Evolutionary conservation across 2,888 invertebrate species (phyloP), one percentile per base, ranked within the genome.

Genomic region (Oligia latruncula): DNA sequence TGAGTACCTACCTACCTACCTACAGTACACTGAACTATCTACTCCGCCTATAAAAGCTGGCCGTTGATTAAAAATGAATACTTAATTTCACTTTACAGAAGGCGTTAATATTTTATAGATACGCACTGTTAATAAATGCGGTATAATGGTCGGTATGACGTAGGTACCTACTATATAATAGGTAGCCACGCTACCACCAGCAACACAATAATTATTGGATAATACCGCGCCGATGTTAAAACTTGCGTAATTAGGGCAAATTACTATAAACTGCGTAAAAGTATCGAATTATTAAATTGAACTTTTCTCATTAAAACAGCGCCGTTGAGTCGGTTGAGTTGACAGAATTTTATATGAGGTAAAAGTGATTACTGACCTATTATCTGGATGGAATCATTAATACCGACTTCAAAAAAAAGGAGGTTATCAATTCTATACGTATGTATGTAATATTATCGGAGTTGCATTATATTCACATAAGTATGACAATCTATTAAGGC

Each of bases 241-340:
- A 85, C 83, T 87, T 87, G 77, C 73, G 85, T 88, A 87, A 87
- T 89, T 82, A 90, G 76, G 75, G 80, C 66, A 80, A 84, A 88
- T 90, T 88, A 86, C 84, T 80, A 88, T 85, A 89, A 90, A 90
- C 88, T 90, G 87, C 78, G 84, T 84, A 83, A 86, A 81, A 86
- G 81, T 81, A 87, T 86, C 80, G 84, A 87, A 90, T 86, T 84
- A 88, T 87, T 87, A 66, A 72, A 78, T 85, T 72, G n/a, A 86
- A 88, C 88, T 78, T 81, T 74, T 68, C 71, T 78, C 82, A 85
- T 86, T 88, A 88, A 81, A 74, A 67, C 60, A 17, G 46, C 67
- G 49, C 58, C 70, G 60, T 76, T 76, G 52, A 71, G 65, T 76
- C 71, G 58, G 71, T 66, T n/a, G 43, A 65, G 55, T 75, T 77